A percentile compares a stretch with the other conserved stretches of the same genome.
Conservation (phyloP, 1,140 invertebrate genomes). For the Ceratina japonica region DNA sequence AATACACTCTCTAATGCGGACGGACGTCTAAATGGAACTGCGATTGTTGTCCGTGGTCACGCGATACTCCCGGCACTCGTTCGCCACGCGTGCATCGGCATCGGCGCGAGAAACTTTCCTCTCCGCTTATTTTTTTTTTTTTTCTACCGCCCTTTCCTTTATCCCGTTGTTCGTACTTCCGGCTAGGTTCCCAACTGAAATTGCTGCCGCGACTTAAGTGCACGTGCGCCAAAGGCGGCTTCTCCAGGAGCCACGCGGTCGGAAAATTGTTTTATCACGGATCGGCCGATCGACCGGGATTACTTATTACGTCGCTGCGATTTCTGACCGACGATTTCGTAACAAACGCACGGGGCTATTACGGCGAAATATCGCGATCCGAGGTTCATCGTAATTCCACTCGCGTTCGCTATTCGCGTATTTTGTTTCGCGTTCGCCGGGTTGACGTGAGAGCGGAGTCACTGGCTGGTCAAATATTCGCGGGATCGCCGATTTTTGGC, state of each 20-base stretch:
- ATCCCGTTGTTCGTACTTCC: background rate
- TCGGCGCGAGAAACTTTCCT: background rate
- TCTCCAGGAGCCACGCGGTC: too few species aligned
- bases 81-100: background rate
- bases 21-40: conserved; percentile 36
- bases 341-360: background rate
- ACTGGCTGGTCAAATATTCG: background rate
- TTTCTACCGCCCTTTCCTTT: background rate
- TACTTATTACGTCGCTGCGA: background rate
- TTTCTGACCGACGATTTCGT: background rate
- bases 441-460: background rate
- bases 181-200: background rate
- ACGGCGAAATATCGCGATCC: too few species aligned
- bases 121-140: background rate
- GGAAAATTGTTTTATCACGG: too few species aligned
- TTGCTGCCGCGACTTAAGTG: too few species aligned
- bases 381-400: background rate
- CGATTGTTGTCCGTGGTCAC: conserved; percentile 22
- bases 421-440: background rate
- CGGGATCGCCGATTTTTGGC: background rate
- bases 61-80: background rate
- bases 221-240: too few species aligned
- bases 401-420: background rate
- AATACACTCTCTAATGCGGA: conserved; percentile 38
- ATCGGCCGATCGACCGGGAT: too few species aligned